Conservation (phyloP, 2,113 vertebrate species). For the Bubo scandiacus region DNA sequence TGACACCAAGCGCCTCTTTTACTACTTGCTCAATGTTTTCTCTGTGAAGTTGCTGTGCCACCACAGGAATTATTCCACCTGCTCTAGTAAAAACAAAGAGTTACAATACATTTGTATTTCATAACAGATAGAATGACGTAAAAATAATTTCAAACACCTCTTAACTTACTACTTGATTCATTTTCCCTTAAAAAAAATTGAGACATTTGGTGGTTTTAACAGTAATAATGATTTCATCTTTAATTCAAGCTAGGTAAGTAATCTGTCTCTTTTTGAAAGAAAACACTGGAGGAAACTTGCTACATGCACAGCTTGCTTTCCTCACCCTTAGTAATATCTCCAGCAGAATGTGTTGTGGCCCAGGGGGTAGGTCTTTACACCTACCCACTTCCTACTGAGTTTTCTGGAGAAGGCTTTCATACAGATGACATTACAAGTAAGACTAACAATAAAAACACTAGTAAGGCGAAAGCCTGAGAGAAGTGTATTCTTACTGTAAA, state of each 20-base stretch:
- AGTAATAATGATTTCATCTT: neutral
- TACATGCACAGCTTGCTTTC: neutral
- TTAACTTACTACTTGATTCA: neutral
- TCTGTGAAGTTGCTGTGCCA: constrained; percentile 89
- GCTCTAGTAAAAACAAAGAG: constrained; percentile 71
- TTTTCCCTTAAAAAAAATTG: neutral
- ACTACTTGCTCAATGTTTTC: constrained; percentile 87
- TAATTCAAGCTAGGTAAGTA: neutral
- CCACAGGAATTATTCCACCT: constrained; percentile 90
- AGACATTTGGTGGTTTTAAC: neutral
- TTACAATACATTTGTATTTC: neutral
- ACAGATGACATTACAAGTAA: neutral
- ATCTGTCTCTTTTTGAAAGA: neutral
- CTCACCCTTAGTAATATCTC: neutral
- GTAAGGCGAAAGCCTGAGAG: neutral
- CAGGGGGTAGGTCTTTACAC: neutral
- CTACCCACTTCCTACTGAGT: neutral
- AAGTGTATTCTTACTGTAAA: constrained; percentile 79
- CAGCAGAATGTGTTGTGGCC: rapidly evolving
- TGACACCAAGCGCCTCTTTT: constrained; percentile 78
- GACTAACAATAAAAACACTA: neutral
- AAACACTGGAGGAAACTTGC: neutral
- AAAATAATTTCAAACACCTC: neutral
- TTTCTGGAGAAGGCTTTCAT: neutral
- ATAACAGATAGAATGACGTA: neutral